phyloP scores from a whole-genome alignment of 2,113 vertebrate genomes.

The Eclectus roratus region DNA sequence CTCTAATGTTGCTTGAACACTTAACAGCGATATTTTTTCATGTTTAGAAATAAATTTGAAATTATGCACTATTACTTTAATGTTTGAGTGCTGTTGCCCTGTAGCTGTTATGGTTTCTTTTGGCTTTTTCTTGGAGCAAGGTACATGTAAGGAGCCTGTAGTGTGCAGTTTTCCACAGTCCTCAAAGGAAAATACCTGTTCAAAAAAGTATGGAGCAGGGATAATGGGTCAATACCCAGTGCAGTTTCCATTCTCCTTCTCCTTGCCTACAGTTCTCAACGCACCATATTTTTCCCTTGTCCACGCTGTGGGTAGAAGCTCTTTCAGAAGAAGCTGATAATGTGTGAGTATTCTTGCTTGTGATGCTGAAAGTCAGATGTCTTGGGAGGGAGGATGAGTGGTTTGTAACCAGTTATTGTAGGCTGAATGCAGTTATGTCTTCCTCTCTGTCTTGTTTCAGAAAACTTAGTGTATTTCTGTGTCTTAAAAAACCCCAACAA shows the following conservation, averaged over 20 bases:
- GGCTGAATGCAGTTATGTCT: background rate
- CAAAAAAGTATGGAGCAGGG: background rate
- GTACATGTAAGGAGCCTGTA: background rate
- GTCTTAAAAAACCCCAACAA: background rate
- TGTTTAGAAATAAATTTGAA: background rate
- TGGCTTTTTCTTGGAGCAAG: background rate
- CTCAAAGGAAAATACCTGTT: background rate
- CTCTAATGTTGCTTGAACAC: background rate
- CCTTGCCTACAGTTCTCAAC: constrained; percentile 88
- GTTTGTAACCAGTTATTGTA: background rate
- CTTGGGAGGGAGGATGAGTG: background rate
- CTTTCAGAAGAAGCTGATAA: constrained; percentile 87
- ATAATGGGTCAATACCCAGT: background rate
- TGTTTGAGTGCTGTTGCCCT: background rate
- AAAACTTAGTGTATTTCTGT: background rate
- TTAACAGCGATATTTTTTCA: background rate
- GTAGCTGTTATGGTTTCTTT: background rate
- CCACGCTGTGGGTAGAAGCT: constrained; percentile 94
- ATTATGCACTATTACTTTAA: background rate
- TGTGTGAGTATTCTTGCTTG: constrained; percentile 80
- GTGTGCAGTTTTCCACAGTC: background rate
- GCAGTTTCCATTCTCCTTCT: background rate
- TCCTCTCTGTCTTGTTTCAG: background rate
- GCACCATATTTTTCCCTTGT: constrained; percentile 93
- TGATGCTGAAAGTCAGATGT: background rate